A percentile compares a stretch with the other conserved stretches of the same genome.
Evolutionary conservation across 1,140 invertebrate genomes (phyloP).

Genomic region (Pogonomyrmex barbatus): DNA sequence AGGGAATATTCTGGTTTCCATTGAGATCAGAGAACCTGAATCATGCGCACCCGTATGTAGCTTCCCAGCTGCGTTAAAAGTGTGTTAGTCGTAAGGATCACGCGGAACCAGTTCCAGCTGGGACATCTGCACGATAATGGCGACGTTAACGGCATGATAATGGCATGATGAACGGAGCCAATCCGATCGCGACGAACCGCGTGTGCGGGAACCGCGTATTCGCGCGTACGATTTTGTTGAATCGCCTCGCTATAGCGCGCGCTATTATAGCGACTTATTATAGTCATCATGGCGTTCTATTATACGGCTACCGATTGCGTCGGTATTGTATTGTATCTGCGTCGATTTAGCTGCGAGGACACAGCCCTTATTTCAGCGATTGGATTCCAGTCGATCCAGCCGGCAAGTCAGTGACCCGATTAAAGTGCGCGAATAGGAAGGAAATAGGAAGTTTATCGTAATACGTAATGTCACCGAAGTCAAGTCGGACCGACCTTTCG

Average conservation of each 20-base stretch:
- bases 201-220: slow-evolving; percentile 3
- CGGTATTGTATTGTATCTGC: slow-evolving; percentile 24
- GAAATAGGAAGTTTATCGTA: slow-evolving; percentile 63
- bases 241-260: slow-evolving; percentile 35
- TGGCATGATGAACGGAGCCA: slow-evolving; percentile 12
- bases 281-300: neutral
- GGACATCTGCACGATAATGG: slow-evolving; percentile 47
- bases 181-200: neutral
- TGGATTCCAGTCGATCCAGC: slow-evolving; percentile 59
- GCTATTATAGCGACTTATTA: slow-evolving; percentile 61
- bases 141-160: slow-evolving; percentile 24
- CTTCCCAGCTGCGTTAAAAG: slow-evolving; percentile 10
- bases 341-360: slow-evolving; percentile 63
- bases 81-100: slow-evolving; percentile 18
- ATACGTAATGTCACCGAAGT: slow-evolving; percentile 9
- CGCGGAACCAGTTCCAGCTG: slow-evolving; percentile 28
- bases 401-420: slow-evolving; percentile 70
- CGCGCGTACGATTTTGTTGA: slow-evolving; percentile 32
- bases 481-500: slow-evolving; percentile 3
- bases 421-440: slow-evolving; percentile 64
- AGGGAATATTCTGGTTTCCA: neutral
- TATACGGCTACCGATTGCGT: slow-evolving; percentile 3
- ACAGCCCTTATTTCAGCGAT: slow-evolving; percentile 35
- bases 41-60: slow-evolving; percentile 8
- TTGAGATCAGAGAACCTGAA: neutral